phyloP scores from a whole-genome alignment of 2,888 invertebrate genomes.

The Melanophora roralis region DNA sequence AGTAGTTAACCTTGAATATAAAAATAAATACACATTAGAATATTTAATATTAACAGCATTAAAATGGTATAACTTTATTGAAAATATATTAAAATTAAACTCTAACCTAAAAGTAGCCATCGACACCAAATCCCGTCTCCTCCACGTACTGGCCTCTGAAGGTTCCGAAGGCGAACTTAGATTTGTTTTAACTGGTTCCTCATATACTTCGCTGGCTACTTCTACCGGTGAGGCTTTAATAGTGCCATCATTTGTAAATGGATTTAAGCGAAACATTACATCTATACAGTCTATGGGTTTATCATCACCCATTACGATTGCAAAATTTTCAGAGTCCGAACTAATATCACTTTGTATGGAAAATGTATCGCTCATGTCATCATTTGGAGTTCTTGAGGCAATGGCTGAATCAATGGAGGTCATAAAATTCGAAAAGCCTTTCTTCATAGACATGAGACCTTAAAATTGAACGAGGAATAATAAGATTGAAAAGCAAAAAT shows the following conservation, averaged over 20 bases:
- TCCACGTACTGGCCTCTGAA: constrained; percentile 87
- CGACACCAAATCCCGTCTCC: constrained; percentile 86
- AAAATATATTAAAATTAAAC: not conserved
- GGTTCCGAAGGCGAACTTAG: constrained; percentile 90
- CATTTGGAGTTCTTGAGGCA: constrained; percentile 81
- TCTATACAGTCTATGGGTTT: constrained; percentile 84
- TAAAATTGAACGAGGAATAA: not conserved
- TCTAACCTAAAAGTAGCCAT: constrained; percentile 77
- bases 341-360: constrained; percentile 89
- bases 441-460: constrained; percentile 87
- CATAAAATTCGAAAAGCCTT: constrained; percentile 89
- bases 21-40: too few relatives aligned
- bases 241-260: constrained; percentile 78
- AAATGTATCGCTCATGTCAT: constrained; percentile 86
- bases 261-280: constrained; percentile 81
- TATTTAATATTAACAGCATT: constrained; percentile 42
- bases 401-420: constrained; percentile 90
- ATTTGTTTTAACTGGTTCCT: constrained; percentile 81
- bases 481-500: not conserved
- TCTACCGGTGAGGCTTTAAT: constrained; percentile 80
- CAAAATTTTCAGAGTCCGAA: constrained; percentile 91
- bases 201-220: constrained; percentile 90
- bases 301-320: constrained; percentile 83
- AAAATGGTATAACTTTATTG: not conserved
- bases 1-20: constrained; percentile 82